Conservation (phyloP, 2,888 invertebrate species). For the Ophioninae sp. region DNA sequence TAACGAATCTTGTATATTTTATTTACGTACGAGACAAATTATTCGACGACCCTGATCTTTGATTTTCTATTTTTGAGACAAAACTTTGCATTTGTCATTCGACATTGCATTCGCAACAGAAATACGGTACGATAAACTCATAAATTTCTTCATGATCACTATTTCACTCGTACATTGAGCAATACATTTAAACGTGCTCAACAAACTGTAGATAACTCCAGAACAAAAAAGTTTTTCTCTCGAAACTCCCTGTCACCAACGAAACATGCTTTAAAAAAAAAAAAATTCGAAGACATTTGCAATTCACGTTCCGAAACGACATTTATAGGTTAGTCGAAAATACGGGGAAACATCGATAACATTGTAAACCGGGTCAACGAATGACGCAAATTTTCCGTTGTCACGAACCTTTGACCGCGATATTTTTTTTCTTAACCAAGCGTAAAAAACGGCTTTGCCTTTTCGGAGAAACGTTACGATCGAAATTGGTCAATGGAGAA, state of each 20-base stretch:
- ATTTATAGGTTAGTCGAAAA: slow-evolving; percentile 55
- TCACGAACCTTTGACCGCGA: slow-evolving; percentile 53
- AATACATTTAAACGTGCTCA: slow-evolving; percentile 20
- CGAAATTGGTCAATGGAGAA: slow-evolving; percentile 53
- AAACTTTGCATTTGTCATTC: slow-evolving; percentile 17
- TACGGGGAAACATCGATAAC: slow-evolving; percentile 37
- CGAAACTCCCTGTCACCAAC: neutral
- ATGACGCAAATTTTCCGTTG: slow-evolving; percentile 39
- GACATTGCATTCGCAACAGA: neutral
- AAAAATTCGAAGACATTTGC: neutral
- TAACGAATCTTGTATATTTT: neutral
- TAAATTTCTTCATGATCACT: slow-evolving; percentile 14
- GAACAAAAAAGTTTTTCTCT: neutral
- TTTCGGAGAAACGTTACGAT: slow-evolving; percentile 26
- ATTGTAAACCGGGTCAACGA: slow-evolving; percentile 41
- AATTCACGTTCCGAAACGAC: neutral
- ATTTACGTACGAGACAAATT: neutral
- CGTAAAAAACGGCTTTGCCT: slow-evolving; percentile 22
- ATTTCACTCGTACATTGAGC: slow-evolving; percentile 33
- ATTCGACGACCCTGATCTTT: neutral
- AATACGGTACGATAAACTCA: neutral
- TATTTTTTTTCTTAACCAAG: slow-evolving; percentile 6
- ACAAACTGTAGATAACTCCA: neutral
- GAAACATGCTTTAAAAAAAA: neutral
- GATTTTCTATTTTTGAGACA: slow-evolving; percentile 40